Conservation (phyloP, 2,113 vertebrate genomes). For the Glareola pratincola region DNA sequence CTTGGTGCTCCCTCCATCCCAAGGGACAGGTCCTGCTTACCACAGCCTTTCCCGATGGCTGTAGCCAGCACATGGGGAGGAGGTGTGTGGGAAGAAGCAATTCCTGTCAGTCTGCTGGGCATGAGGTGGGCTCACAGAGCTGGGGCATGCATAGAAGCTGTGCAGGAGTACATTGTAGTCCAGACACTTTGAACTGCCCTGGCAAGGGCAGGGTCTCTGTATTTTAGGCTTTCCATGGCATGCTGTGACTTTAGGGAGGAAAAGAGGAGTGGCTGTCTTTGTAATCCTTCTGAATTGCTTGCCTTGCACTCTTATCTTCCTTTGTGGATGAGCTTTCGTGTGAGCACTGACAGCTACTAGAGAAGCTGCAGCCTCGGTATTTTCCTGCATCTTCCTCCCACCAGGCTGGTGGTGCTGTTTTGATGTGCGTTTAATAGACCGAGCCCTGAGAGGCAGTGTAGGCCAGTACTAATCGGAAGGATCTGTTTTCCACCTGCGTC, state of each 20-base stretch:
- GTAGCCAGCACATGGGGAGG: background rate
- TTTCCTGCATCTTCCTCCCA: background rate
- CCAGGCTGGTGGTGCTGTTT: background rate
- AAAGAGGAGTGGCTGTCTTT: background rate
- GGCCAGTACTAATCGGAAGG: background rate
- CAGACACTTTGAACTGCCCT: background rate
- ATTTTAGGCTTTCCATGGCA: background rate
- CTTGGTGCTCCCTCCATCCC: accelerated
- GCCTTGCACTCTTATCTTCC: slow-evolving; percentile 5
- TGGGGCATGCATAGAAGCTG: background rate
- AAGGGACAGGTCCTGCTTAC: background rate
- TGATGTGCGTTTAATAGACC: background rate
- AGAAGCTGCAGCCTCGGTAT: slow-evolving; percentile 26
- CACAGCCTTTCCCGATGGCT: background rate
- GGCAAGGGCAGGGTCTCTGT: background rate
- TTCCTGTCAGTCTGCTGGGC: background rate
- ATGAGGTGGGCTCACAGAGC: background rate
- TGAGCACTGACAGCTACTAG: slow-evolving; percentile 25
- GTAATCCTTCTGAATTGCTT: slow-evolving; percentile 17
- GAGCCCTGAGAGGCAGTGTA: background rate
- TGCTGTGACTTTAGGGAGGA: background rate
- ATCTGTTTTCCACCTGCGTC: background rate
- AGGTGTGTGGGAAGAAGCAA: accelerated
- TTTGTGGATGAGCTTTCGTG: slow-evolving; percentile 11
- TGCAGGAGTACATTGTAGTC: background rate